phyloP scores from a whole-genome alignment of 2,113 vertebrate species.

The Rhombomys opimus region DNA sequence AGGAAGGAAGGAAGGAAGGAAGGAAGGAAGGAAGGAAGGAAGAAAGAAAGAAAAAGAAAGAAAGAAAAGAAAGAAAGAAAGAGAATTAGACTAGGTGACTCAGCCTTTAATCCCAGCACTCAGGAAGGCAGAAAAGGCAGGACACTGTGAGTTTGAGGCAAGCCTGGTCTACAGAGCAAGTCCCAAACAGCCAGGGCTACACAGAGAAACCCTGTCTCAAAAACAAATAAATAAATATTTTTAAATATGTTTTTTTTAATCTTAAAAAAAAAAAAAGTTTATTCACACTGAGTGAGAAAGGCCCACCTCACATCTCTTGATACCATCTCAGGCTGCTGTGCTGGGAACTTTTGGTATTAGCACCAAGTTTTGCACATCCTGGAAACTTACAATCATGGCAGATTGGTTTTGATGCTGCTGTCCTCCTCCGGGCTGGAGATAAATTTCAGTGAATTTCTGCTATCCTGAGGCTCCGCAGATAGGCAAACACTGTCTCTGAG shows the following conservation, averaged over 20 bases:
- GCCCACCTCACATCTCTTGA: not conserved
- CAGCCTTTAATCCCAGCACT: not conserved
- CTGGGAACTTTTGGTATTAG: not conserved
- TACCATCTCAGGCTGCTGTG: not conserved
- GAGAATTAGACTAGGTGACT: too few species aligned
- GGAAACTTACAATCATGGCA: not conserved
- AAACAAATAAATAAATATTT: not conserved
- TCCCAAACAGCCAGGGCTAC: not conserved
- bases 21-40: too few species aligned
- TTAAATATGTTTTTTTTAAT: not conserved
- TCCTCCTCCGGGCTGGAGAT: not conserved
- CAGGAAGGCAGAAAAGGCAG: not conserved
- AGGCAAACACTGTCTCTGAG: not conserved
- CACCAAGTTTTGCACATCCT: not conserved
- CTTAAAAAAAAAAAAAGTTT: not conserved
- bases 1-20: too few species aligned
- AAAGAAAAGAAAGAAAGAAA: not conserved
- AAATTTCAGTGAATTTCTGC: not conserved
- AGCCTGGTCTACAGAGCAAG: not conserved
- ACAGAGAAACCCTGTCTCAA: not conserved
- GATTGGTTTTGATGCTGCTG: not conserved
- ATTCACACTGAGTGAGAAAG: not conserved
- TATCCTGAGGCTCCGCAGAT: not conserved
- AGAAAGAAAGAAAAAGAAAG: too few species aligned
- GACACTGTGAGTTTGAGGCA: not conserved